Conservation (phyloP, 2,797 vertebrate genomes). For the Dallia pectoralis region DNA sequence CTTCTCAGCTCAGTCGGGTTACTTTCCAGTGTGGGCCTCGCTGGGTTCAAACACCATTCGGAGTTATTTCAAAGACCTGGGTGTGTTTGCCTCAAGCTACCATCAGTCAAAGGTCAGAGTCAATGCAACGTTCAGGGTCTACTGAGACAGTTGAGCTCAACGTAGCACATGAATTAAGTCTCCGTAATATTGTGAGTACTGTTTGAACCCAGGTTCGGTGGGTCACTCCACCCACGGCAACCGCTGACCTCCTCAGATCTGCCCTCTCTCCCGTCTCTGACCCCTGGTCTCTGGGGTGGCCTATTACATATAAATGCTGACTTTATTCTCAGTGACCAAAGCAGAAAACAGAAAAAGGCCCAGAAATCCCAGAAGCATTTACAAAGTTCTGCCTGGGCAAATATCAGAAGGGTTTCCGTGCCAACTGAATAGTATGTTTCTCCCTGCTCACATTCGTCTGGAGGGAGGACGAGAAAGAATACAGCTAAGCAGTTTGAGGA, state of each 20-base stretch:
- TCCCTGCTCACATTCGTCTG: slow-evolving; percentile 11
- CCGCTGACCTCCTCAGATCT: slow-evolving; percentile 16
- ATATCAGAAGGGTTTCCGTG: slow-evolving; percentile 39
- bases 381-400: slow-evolving; percentile 38
- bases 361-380: slow-evolving; percentile 43
- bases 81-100: background rate
- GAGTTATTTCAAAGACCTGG: background rate
- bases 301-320: slow-evolving; percentile 19
- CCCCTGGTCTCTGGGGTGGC: background rate
- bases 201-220: too few relatives aligned
- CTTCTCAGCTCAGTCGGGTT: background rate
- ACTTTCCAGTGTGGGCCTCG: background rate
- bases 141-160: background rate
- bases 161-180: background rate
- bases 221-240: background rate
- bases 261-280: background rate
- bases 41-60: background rate
- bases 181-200: background rate
- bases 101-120: background rate
- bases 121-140: background rate
- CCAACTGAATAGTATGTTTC: slow-evolving; percentile 28
- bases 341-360: slow-evolving; percentile 32
- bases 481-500: background rate
- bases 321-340: slow-evolving; percentile 45
- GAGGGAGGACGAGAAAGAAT: background rate